These are phyloP conservation scores for Mustelus asterias DNA, from an alignment of 2,113 vertebrate species.

Conservation along the genomic window DNA sequence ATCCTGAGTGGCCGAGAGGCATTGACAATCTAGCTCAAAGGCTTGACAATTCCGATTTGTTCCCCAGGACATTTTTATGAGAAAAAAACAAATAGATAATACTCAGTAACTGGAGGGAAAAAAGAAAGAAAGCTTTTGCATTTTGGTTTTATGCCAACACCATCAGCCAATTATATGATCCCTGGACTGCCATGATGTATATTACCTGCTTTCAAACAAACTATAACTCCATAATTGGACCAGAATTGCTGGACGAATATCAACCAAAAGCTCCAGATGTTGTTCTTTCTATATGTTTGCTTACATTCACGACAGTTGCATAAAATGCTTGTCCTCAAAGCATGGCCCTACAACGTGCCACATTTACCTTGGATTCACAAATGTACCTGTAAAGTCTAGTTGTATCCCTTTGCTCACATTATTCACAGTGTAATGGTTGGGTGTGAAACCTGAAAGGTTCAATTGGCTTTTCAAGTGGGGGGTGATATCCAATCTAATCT, in stretches of 20 bases:
- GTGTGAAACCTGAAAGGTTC: background rate
- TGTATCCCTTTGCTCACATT: background rate
- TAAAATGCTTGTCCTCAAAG: background rate
- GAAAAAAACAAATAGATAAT: too few relatives aligned
- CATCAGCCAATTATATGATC: too few relatives aligned
- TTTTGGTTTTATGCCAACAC: too few relatives aligned
- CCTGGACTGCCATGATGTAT: too few relatives aligned
- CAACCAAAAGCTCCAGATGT: background rate
- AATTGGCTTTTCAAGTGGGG: background rate
- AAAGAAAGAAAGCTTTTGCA: too few relatives aligned
- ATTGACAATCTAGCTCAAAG: background rate
- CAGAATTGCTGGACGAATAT: too few relatives aligned
- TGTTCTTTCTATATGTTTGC: background rate
- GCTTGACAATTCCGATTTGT: background rate
- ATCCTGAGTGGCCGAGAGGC: background rate
- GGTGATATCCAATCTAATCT: background rate
- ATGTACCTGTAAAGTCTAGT: background rate
- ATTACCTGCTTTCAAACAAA: too few relatives aligned
- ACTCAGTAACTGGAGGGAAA: too few relatives aligned
- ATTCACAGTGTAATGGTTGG: background rate
- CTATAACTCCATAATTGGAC: too few relatives aligned
- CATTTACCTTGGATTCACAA: background rate
- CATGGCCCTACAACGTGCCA: background rate
- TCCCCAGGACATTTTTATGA: background rate
- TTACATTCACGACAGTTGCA: background rate